Conservation (phyloP, 2,888 invertebrate genomes). For the Ophonus ardosiacus region DNA sequence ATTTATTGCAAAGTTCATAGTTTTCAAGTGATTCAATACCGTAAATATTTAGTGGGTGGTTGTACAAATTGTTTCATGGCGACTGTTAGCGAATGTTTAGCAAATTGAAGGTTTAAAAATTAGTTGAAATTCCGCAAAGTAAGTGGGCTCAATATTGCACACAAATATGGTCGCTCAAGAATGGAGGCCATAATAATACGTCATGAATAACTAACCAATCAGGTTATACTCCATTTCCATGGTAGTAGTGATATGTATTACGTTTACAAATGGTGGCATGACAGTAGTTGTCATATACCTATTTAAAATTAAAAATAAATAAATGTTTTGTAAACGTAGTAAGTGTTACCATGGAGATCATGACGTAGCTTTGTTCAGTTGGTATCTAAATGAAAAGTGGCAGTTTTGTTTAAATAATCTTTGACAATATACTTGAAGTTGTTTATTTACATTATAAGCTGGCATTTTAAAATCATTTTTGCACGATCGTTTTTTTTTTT, state of each 20-base stretch:
- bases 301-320: too few relatives aligned
- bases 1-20: slow-evolving; percentile 29
- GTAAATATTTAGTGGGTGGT: not conserved
- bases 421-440: not conserved
- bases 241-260: too few relatives aligned
- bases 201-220: too few relatives aligned
- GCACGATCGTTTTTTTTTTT: too few relatives aligned
- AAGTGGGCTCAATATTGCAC: not conserved
- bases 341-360: too few relatives aligned
- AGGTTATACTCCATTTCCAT: too few relatives aligned
- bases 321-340: too few relatives aligned
- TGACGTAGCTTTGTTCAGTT: too few relatives aligned
- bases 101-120: not conserved
- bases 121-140: not conserved
- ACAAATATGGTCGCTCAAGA: too few relatives aligned
- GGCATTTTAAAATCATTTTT: not conserved
- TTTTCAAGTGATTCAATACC: not conserved
- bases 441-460: not conserved
- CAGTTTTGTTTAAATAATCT: not conserved
- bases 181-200: too few relatives aligned
- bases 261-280: too few relatives aligned
- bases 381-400: not conserved
- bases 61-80: not conserved
- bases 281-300: too few relatives aligned
- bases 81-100: not conserved